Evolutionary conservation across 2,888 invertebrate species (phyloP).

Genomic region (Orthosia gracilis): DNA sequence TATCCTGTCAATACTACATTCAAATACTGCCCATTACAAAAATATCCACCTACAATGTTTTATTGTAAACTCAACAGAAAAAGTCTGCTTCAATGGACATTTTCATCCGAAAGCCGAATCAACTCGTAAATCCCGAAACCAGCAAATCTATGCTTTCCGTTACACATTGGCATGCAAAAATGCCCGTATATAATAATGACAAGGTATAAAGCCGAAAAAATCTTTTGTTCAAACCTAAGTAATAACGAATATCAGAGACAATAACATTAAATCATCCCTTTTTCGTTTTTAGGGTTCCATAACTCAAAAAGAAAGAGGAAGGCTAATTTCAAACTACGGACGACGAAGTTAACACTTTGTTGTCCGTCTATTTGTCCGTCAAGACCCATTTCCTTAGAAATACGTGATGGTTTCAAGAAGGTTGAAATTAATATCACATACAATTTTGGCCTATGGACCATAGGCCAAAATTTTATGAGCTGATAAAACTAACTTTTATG

Average conservation of each 20-base stretch:
- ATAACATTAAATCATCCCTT: constrained; percentile 68
- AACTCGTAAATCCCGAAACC: constrained; percentile 45
- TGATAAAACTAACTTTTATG: too few relatives aligned
- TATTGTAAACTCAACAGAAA: constrained; percentile 14
- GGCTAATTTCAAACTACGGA: too few relatives aligned
- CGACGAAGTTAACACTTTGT: too few relatives aligned
- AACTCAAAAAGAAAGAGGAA: neutral
- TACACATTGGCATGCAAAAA: constrained; percentile 53
- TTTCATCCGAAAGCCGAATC: constrained; percentile 23
- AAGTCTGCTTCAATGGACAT: constrained; percentile 20
- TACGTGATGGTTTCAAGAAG: too few relatives aligned
- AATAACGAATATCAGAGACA: constrained; percentile 66
- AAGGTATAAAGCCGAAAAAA: constrained; percentile 62
- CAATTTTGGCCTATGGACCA: too few relatives aligned
- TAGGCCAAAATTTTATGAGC: too few relatives aligned
- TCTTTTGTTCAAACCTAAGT: constrained; percentile 65
- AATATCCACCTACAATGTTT: constrained; percentile 4
- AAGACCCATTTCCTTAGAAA: too few relatives aligned
- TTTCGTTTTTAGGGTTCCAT: constrained; percentile 33
- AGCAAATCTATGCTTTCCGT: constrained; percentile 58
- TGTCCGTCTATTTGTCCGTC: too few relatives aligned
- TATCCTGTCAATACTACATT: neutral
- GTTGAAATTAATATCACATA: too few relatives aligned
- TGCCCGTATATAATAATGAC: constrained; percentile 60
- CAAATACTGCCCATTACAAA: neutral